A percentile compares a stretch with the other conserved stretches of the same genome.
Evolutionary conservation across 2,888 invertebrate genomes (phyloP).

Genomic region (Gerris lacustris): DNA sequence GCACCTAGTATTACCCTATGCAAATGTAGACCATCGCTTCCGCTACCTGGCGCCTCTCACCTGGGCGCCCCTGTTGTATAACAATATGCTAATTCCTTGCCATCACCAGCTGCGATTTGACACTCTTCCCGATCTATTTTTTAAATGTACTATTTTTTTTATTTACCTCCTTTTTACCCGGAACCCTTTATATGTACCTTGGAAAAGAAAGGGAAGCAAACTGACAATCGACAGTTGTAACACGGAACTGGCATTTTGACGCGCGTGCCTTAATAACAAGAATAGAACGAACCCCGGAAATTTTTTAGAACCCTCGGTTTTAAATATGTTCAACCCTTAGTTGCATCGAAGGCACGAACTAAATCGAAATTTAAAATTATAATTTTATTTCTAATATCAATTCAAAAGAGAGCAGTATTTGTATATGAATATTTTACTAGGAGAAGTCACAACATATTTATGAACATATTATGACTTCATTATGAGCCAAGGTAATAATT

Average conservation of each 20-base stretch:
- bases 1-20: background rate
- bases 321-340: too few species aligned
- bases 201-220: too few species aligned
- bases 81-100: conserved; percentile 3
- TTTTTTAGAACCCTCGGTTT: too few species aligned
- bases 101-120: background rate
- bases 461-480: background rate
- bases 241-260: too few species aligned
- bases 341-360: background rate
- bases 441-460: background rate
- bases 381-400: background rate
- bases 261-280: too few species aligned
- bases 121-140: background rate
- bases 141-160: background rate
- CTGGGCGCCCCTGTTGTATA: background rate
- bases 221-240: too few species aligned
- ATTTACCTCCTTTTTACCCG: background rate
- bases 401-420: background rate
- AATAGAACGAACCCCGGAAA: too few species aligned
- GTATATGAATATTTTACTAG: background rate
- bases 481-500: background rate
- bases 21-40: background rate
- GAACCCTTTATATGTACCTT: background rate
- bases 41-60: background rate
- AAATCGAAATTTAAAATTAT: background rate